Base-by-base conservation (phyloP, 1,140 invertebrate species). In the Rhopalosiphum maidis region DNA sequence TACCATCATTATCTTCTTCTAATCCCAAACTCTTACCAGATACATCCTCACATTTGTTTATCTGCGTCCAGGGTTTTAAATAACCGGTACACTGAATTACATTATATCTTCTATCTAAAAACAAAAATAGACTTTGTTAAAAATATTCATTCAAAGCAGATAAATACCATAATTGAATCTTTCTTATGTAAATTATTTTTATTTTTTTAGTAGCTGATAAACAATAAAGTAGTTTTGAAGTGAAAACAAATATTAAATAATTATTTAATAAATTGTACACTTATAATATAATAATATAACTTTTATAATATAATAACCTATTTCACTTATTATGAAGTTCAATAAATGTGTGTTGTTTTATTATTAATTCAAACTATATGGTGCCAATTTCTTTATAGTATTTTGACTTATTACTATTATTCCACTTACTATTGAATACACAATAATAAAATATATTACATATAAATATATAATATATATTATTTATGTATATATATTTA, bases 21-120 rank as follows among this genome's bases (percentile, higher is more conserved):
- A 95, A 96, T 90, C 96, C 96, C n/a, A 89, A 94, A 55, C 95
- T 95, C n/a, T 97, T 97, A 18, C 96, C 96, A 21, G 91, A 94
- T 48, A 95, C 95, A n/a, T 97, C 97, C 93, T 96, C 95, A 21
- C 96, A 96, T 86, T 97, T 96, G 95, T 98, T 98, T 3, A 97
- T 96, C 15, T 97, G 97, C 9, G 97, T 96, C 98, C 98, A 99
- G 0, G 98, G 98, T 95, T 99, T 99, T 18, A 99, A 95, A 95
- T 99, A 99, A 2, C 98, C 98, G 77, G 97, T 98, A 95, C 98
- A 98, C 95, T 98, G 98, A 93, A 98, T 97, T 35, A 98, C 97
- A 94, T 96, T 96, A 95, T 97, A 98, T 94, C 97, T 98, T 95
- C 96, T 96, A 95, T 97, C 97, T 97, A 95, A 48, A 95, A 94